Conservation (phyloP, 2,888 invertebrate genomes). For the Hypercompe scribonia region DNA sequence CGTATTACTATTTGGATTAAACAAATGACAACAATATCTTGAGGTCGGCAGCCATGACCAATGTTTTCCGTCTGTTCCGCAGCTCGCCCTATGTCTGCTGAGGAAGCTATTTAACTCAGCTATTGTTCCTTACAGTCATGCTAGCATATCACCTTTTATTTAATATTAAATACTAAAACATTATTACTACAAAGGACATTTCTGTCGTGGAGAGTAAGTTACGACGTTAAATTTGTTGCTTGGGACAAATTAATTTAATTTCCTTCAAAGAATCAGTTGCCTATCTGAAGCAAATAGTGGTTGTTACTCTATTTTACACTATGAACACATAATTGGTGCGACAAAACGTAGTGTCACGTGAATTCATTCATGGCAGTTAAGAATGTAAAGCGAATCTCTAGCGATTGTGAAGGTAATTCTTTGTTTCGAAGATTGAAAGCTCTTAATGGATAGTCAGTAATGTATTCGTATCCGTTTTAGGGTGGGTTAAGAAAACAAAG, state of each 20-base stretch:
- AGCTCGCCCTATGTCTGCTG: conserved; percentile 68
- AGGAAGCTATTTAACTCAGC: conserved; percentile 59
- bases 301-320: neutral
- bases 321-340: neutral
- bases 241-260: neutral
- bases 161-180: conserved; percentile 8
- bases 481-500: no score
- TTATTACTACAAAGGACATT: conserved; percentile 8
- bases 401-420: neutral
- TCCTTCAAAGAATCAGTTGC: neutral
- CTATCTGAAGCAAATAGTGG: neutral
- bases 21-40: conserved; percentile 44
- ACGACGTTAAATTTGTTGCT: neutral
- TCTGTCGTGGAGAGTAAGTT: conserved; percentile 2
- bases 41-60: conserved; percentile 69
- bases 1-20: neutral
- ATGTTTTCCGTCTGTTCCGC: conserved; percentile 78
- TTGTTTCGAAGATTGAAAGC: neutral
- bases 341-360: neutral
- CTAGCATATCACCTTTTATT: conserved; percentile 35
- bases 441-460: no score
- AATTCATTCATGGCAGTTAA: neutral
- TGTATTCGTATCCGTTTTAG: no score
- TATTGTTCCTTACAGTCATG: conserved; percentile 53
- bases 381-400: neutral